Conservation (phyloP, 1,140 invertebrate species). For the Halictus rubicundus region DNA sequence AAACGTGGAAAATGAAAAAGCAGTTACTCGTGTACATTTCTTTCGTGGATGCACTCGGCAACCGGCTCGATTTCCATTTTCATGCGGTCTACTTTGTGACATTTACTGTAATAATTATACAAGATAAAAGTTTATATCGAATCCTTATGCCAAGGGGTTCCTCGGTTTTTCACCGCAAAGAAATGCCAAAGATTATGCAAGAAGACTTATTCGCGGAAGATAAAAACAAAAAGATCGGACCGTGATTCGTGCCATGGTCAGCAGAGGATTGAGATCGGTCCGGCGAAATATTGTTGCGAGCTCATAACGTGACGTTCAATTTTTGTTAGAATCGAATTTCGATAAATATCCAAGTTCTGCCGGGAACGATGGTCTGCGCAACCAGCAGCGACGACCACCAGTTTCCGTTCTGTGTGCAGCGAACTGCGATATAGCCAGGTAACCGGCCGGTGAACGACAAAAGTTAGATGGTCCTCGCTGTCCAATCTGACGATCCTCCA, state of each 20-base stretch:
- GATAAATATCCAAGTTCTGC: neutral
- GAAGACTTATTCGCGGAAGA: neutral
- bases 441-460: neutral
- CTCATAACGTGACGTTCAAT: slow-evolving; percentile 1
- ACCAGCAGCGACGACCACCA: neutral
- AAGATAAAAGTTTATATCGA: too few relatives aligned
- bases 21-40: too few relatives aligned
- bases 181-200: too few relatives aligned
- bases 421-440: neutral
- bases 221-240: neutral
- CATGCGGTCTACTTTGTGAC: too few relatives aligned
- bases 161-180: too few relatives aligned
- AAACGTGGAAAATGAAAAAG: neutral
- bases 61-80: too few relatives aligned
- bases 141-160: too few relatives aligned
- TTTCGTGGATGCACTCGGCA: too few relatives aligned
- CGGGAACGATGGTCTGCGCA: neutral
- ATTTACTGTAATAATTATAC: too few relatives aligned
- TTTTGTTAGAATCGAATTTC: slow-evolving; percentile 1
- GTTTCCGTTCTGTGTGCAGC: neutral
- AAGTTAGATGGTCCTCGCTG: slow-evolving; percentile 1
- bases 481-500: slow-evolving; percentile 1
- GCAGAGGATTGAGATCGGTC: neutral
- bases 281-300: neutral
- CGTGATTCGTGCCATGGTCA: neutral